A percentile compares a stretch with the other conserved stretches of the same genome.
phyloP scores from a whole-genome alignment of 1,140 invertebrate genomes.

The Dendrolimus kikuchii region DNA sequence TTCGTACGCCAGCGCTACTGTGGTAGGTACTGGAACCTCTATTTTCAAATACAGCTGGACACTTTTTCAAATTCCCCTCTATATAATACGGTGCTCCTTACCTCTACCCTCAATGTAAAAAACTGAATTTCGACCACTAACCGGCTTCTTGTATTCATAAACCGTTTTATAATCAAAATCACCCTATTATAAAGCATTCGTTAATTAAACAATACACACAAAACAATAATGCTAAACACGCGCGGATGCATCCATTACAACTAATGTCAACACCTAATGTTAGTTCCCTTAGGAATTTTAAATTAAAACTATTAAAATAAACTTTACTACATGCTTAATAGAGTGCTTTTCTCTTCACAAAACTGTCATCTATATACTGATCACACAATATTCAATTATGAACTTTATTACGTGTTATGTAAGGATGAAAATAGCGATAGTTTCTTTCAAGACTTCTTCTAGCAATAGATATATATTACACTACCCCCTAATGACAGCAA shows the following conservation, averaged over 20 bases:
- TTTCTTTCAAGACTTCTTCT: too few relatives aligned
- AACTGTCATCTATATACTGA: neutral
- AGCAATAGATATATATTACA: too few relatives aligned
- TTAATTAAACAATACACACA: conserved; percentile 7
- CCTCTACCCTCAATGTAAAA: too few relatives aligned
- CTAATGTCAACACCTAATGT: conserved; percentile 9
- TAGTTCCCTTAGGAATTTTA: conserved; percentile 2
- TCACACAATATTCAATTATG: too few relatives aligned
- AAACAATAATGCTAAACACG: conserved; percentile 1
- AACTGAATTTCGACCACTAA: too few relatives aligned
- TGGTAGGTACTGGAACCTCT: too few relatives aligned
- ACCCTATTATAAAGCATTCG: neutral
- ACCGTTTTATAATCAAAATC: conserved; percentile 1
- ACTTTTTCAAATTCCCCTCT: too few relatives aligned
- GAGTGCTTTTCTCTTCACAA: neutral
- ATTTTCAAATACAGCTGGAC: too few relatives aligned
- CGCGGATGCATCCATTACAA: conserved; percentile 4
- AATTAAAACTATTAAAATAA: neutral
- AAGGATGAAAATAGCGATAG: too few relatives aligned
- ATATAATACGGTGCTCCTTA: too few relatives aligned
- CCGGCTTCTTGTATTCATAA: neutral
- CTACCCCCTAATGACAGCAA: neutral
- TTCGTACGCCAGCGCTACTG: too few relatives aligned
- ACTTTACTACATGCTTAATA: neutral
- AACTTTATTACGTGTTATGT: too few relatives aligned